Base-by-base conservation (phyloP, 2,797 vertebrate species). In the Lagocephalus sceleratus region DNA sequence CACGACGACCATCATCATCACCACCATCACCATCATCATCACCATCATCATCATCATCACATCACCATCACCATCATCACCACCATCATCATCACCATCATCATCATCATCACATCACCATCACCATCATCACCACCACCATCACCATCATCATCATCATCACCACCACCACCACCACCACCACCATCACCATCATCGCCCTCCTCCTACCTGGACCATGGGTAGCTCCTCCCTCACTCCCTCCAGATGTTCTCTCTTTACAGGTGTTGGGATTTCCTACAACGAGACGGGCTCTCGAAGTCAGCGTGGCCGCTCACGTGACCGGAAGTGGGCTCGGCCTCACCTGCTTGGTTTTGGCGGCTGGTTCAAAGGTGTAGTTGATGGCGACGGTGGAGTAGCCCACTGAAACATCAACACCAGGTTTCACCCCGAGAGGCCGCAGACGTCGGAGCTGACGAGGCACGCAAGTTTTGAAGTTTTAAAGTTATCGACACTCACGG, bases 301-400 rank as follows among this genome's bases (percentile, higher is more conserved):
- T 19, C 19, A 20, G 25, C 6, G 46, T 47, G 9, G 3, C 6
- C 4, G 32, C 11, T 35, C 26, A 29, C 26, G 26, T 29, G 26
- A 29, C 9, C 26, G 8, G 26, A 29, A 7, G 7, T 3, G 25
- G 6, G 8, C 3, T 17, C 2, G 43, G 14, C 8, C 68, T 69
- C 46, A 91, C 91, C 83, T 80, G 77, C 72, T 90, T 91, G 66
- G 87, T 87, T 22, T 75, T 84, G n/a, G 68, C 8, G 3, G 73
- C 54, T 0, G 83, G 75, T 59, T 89, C 83, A 42, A 87, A 82
- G 3, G 84, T 35, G 29, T 92, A 88, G 75, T 92, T 91, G 46
- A 92, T 67, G 60, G 90, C 89, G 5, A 92, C 76, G 3, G 88
- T 87, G 8, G 91, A 92, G 64, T 83, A 92, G 21, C 90, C 90